Evolutionary conservation across 2,113 vertebrate genomes (phyloP).

Genomic region (Periophthalmodon schlosseri): DNA sequence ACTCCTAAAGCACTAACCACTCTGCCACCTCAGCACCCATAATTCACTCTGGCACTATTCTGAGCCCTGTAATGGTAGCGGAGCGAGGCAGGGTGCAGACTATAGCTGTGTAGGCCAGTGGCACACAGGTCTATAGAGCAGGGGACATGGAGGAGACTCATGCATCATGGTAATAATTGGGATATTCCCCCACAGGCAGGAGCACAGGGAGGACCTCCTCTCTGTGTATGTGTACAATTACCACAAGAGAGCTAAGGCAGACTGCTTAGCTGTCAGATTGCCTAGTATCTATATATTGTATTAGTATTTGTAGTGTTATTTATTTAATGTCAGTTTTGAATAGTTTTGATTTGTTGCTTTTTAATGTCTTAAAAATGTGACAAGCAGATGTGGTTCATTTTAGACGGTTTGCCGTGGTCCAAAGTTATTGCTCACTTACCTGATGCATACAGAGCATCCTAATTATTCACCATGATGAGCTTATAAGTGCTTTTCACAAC

Average conservation of each 20-base stretch:
- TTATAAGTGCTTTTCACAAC: no score
- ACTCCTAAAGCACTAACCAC: neutral
- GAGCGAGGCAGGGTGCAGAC: neutral
- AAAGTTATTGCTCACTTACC: no score
- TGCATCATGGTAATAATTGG: constrained; percentile 69
- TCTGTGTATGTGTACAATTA: neutral
- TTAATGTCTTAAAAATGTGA: no score
- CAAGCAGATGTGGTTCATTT: no score
- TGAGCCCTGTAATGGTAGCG: neutral
- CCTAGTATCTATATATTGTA: neutral
- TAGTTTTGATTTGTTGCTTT: no score
- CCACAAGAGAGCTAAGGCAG: neutral
- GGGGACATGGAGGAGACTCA: constrained; percentile 57
- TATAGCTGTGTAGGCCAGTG: constrained; percentile 23
- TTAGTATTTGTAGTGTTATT: no score
- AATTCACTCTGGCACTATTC: neutral
- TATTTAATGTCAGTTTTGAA: no score
- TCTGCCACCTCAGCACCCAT: neutral
- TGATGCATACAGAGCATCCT: no score
- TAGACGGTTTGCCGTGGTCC: no score
- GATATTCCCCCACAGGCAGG: constrained; percentile 45
- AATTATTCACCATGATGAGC: no score
- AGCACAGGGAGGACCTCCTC: constrained; percentile 9
- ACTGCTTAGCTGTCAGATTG: no score
- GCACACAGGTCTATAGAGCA: constrained; percentile 38